These are phyloP conservation scores for Brienomyrus longianalis DNA, from an alignment of 2,113 vertebrate species.

Conservation along the genomic window DNA sequence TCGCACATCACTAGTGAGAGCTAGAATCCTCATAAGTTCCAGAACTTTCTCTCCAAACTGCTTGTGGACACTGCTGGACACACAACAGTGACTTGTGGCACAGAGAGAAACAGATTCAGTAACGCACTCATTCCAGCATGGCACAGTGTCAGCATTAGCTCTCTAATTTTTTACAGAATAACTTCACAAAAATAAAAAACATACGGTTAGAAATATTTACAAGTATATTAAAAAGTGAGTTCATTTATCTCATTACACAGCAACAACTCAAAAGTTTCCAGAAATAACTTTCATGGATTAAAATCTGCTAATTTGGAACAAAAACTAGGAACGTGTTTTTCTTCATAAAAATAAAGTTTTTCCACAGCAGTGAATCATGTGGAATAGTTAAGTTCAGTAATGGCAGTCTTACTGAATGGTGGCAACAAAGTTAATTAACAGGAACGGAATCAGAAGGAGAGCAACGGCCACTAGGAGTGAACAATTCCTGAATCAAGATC, in stretches of 20 bases:
- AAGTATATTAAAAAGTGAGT: background rate
- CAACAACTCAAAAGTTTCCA: background rate
- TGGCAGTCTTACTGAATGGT: background rate
- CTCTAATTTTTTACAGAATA: background rate
- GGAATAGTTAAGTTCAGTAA: background rate
- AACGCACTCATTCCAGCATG: background rate
- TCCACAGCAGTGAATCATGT: background rate
- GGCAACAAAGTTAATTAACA: background rate
- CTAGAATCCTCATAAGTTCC: background rate
- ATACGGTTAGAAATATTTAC: background rate
- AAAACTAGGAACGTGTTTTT: background rate
- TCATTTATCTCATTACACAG: background rate
- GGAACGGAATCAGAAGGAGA: background rate
- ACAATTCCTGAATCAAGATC: background rate
- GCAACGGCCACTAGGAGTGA: background rate
- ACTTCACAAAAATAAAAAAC: background rate
- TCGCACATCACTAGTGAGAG: background rate
- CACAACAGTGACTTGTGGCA: background rate
- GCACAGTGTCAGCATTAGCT: no score
- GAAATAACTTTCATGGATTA: background rate
- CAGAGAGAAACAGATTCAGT: background rate
- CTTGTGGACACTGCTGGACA: background rate
- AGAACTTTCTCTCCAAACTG: background rate
- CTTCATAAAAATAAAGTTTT: background rate
- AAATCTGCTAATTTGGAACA: background rate